A percentile compares a stretch with the other conserved stretches of the same genome.
Evolutionary conservation across 2,113 vertebrate species (phyloP).

Genomic region (Ageneiosus marmoratus): DNA sequence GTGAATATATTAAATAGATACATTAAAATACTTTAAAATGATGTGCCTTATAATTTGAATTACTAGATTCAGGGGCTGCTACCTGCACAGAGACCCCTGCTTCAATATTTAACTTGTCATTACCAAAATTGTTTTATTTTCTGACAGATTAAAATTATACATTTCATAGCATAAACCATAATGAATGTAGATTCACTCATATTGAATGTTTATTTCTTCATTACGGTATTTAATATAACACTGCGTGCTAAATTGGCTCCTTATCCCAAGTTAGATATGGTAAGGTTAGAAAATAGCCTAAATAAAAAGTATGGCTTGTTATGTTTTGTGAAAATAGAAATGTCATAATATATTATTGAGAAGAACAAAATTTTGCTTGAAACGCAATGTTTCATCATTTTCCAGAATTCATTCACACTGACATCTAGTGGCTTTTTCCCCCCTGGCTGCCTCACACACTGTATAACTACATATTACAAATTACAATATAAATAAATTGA

Average conservation of each 20-base stretch:
- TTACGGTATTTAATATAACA: background rate
- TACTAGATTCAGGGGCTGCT: background rate
- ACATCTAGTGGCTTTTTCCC: background rate
- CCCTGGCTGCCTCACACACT: background rate
- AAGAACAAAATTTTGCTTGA: background rate
- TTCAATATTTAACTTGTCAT: background rate
- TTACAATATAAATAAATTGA: too few species aligned
- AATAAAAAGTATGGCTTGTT: background rate
- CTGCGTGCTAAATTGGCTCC: background rate
- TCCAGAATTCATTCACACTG: background rate
- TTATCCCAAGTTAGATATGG: background rate
- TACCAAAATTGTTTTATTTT: background rate
- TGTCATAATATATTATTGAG: background rate
- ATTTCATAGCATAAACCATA: background rate
- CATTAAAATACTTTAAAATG: background rate
- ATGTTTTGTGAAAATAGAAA: background rate
- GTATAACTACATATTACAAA: too few species aligned
- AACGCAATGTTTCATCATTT: background rate
- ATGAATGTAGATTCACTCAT: background rate
- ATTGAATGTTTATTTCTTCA: background rate
- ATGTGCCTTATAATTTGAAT: background rate
- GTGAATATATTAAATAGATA: background rate
- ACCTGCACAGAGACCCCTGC: background rate
- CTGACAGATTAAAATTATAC: too few species aligned
- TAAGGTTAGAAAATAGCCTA: background rate